Conservation (phyloP, 2,797 vertebrate genomes). For the Xenopus petersii region DNA sequence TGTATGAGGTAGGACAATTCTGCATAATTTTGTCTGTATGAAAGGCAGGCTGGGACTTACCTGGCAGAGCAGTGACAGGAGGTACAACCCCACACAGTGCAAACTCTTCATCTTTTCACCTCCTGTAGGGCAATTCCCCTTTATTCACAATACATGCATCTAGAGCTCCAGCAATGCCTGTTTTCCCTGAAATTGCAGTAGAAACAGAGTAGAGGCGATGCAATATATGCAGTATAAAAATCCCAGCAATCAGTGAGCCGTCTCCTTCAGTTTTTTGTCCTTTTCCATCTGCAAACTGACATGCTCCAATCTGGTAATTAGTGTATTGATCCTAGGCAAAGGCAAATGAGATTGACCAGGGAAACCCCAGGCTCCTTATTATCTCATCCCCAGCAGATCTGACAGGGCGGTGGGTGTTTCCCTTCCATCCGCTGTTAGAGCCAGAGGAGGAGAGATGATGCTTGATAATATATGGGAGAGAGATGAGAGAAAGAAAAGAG, state of each 20-base stretch:
- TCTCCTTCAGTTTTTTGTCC: slow-evolving; percentile 18
- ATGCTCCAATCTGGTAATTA: slow-evolving; percentile 9
- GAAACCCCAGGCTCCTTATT: slow-evolving; percentile 14
- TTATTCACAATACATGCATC: slow-evolving; percentile 15
- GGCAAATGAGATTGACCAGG: slow-evolving; percentile 23
- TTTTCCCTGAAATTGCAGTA: too few species aligned
- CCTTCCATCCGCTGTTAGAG: background rate
- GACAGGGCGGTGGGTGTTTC: slow-evolving; percentile 18
- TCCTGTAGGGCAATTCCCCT: slow-evolving; percentile 17
- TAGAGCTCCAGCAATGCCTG: too few species aligned
- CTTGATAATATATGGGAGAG: background rate
- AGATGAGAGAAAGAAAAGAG: slow-evolving; percentile 3
- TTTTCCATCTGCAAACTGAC: slow-evolving; percentile 19
- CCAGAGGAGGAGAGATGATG: slow-evolving; percentile 10
- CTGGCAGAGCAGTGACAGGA: slow-evolving; percentile 38
- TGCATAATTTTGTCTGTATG: too few species aligned
- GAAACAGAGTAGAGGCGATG: background rate
- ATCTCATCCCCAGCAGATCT: slow-evolving; percentile 32
- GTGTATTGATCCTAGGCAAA: slow-evolving; percentile 3
- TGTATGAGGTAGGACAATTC: too few species aligned
- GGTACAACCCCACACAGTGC: slow-evolving; percentile 39
- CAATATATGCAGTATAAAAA: background rate
- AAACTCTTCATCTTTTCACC: slow-evolving; percentile 43
- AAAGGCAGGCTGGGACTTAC: slow-evolving; percentile 19
- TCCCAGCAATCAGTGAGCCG: slow-evolving; percentile 5